Conservation (phyloP, 2,113 vertebrate genomes). For the Cygnus atratus region DNA sequence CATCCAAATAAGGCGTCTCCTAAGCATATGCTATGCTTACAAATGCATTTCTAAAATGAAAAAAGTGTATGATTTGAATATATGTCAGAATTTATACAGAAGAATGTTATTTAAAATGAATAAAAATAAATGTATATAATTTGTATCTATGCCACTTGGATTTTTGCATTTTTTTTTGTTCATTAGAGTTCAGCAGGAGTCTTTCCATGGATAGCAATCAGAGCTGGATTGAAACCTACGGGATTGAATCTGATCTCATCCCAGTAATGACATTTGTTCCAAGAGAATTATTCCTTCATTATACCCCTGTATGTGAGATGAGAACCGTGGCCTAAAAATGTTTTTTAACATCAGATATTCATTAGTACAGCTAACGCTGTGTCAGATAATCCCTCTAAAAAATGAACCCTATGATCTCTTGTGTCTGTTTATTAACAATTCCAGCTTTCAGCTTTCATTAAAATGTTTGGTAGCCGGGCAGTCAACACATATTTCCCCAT, state of each 20-base stretch:
- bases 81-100: slow-evolving; percentile 84
- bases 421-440: not conserved
- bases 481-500: not conserved
- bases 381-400: not conserved
- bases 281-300: slow-evolving; percentile 32
- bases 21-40: slow-evolving; percentile 64
- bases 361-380: not conserved
- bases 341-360: slow-evolving; percentile 12
- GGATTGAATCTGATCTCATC: not conserved
- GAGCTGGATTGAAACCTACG: not conserved
- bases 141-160: slow-evolving; percentile 76
- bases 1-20: slow-evolving; percentile 56
- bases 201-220: not conserved
- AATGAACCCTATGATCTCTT: not conserved
- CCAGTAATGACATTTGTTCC: slow-evolving; percentile 22
- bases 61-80: slow-evolving; percentile 80
- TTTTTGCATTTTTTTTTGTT: slow-evolving; percentile 64
- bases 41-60: slow-evolving; percentile 78
- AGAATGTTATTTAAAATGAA: slow-evolving; percentile 85
- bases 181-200: not conserved
- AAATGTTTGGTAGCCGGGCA: not conserved
- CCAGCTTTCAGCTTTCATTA: not conserved
- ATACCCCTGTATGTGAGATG: not conserved
- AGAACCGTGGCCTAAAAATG: not conserved
- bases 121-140: slow-evolving; percentile 86